A percentile compares a stretch with the other conserved stretches of the same genome.
Conservation (phyloP, 2,797 vertebrate genomes). For the Rhinogobio ventralis region DNA sequence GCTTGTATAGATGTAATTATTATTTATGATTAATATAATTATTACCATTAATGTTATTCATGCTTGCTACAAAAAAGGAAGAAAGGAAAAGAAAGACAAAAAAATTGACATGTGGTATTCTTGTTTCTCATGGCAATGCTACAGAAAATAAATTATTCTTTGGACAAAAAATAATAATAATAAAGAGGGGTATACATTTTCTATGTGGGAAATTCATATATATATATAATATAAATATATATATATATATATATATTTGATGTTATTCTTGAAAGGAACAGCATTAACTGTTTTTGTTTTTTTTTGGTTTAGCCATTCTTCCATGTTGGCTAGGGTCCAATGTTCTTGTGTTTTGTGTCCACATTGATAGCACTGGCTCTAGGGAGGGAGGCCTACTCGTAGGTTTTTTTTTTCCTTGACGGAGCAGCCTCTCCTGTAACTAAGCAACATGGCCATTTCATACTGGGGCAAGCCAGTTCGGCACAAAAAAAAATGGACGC, state of each 20-base stretch:
- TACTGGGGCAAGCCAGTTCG: conserved; percentile 71
- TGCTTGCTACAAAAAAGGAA: conserved; percentile 77
- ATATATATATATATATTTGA: conserved; percentile 46
- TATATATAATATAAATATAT: conserved; percentile 31
- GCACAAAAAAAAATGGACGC: conserved; percentile 68
- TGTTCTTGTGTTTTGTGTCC: conserved; percentile 56
- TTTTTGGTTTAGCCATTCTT: conserved; percentile 54
- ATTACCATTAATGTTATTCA: conserved; percentile 81
- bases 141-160: conserved; percentile 67
- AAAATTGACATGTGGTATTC: conserved; percentile 72
- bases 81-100: conserved; percentile 39
- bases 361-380: conserved; percentile 55
- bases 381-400: conserved; percentile 53
- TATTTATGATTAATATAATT: conserved; percentile 74
- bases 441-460: conserved; percentile 66
- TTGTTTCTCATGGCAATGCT: conserved; percentile 64
- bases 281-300: conserved; percentile 35
- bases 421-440: conserved; percentile 60
- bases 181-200: conserved; percentile 59
- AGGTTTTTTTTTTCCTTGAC: conserved; percentile 62
- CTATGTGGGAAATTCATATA: conserved; percentile 54
- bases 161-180: conserved; percentile 59
- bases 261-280: conserved; percentile 54
- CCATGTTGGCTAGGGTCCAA: conserved; percentile 48
- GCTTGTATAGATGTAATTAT: conserved; percentile 81